phyloP scores from a whole-genome alignment of 2,113 vertebrate genomes.

The Lamprologus ornatipinnis region DNA sequence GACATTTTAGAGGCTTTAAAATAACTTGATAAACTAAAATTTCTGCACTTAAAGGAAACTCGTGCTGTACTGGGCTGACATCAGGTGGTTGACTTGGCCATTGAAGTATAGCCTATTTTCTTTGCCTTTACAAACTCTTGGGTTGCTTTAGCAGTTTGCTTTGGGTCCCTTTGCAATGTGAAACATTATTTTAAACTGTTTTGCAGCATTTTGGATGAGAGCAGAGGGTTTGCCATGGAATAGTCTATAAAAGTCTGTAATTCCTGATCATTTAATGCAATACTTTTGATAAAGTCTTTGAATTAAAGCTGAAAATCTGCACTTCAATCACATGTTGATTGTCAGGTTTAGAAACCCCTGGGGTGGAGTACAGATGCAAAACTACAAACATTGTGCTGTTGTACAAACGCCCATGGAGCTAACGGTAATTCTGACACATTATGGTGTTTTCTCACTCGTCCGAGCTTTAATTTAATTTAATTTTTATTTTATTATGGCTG shows the following conservation, averaged over 20 bases:
- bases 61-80: not conserved
- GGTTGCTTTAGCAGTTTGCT: not conserved
- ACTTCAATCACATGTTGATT: not conserved
- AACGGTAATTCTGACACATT: not conserved
- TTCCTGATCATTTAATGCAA: not conserved
- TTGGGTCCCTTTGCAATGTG: not conserved
- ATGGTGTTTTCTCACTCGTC: not conserved
- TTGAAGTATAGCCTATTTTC: not conserved
- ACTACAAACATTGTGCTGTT: not conserved
- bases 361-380: not conserved
- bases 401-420: fast-evolving
- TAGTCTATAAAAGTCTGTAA: not conserved
- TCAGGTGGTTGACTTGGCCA: not conserved
- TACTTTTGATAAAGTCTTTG: not conserved
- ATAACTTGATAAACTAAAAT: not conserved
- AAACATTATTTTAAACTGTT: not conserved
- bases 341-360: not conserved
- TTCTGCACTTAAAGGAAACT: not conserved
- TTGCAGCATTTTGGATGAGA: not conserved
- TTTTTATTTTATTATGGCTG: not conserved
- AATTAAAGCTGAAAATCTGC: not conserved
- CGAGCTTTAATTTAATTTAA: not conserved
- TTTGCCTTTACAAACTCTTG: not conserved
- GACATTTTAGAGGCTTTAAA: not conserved
- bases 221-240: not conserved